Percentiles rank a stretch among this genome's conserved stretches.
Conservation (phyloP, 2,113 vertebrate species). For the Dinomys branickii region DNA sequence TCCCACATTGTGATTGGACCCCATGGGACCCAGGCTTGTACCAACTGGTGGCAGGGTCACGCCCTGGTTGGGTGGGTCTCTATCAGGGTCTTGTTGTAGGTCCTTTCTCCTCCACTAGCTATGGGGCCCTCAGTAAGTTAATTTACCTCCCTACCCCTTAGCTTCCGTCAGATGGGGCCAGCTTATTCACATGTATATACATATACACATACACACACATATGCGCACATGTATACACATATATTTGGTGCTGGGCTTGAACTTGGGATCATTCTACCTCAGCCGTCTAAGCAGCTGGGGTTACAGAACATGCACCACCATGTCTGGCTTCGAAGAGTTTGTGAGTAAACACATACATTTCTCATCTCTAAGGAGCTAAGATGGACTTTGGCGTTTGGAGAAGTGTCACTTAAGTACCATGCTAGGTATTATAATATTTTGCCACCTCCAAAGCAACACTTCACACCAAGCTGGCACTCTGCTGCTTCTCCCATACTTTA, state of each 20-base stretch:
- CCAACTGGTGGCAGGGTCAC: neutral
- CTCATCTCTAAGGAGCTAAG: neutral
- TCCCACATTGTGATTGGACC: neutral
- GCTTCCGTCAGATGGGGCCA: neutral
- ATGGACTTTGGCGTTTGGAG: neutral
- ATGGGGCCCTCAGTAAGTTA: neutral
- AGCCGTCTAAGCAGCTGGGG: neutral
- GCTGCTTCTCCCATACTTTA: neutral
- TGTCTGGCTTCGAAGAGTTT: neutral
- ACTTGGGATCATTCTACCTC: neutral
- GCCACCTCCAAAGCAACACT: neutral
- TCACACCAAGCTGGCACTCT: neutral
- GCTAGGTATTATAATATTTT: neutral
- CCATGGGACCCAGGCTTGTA: neutral
- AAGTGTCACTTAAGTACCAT: neutral
- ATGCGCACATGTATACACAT: too few species aligned
- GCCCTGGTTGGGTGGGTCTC: neutral
- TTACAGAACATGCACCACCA: neutral
- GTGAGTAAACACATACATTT: neutral
- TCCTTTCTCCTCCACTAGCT: neutral
- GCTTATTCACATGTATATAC: neutral
- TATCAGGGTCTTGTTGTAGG: neutral
- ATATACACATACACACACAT: too few species aligned
- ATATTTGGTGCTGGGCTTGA: neutral
- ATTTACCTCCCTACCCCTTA: neutral